phyloP scores from a whole-genome alignment of 2,113 vertebrate genomes.

The Galeopterus variegatus region DNA sequence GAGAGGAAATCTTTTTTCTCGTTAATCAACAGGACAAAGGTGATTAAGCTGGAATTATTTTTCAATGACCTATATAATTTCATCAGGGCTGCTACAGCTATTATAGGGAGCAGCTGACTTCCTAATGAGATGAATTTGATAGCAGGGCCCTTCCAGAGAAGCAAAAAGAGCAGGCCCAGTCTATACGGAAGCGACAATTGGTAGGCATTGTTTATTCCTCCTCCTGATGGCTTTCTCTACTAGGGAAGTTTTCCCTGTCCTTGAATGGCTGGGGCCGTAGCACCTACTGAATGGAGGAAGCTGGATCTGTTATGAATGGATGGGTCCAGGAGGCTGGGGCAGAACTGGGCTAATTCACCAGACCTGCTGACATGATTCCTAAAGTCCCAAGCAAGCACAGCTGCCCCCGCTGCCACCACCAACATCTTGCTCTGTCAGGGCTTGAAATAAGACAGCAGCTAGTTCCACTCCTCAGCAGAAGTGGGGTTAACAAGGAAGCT shows the following conservation, averaged over 20 bases:
- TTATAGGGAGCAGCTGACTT: constrained; percentile 74
- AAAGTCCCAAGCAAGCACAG: constrained; percentile 36
- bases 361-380: neutral
- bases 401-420: neutral
- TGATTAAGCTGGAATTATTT: constrained; percentile 89
- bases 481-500: constrained; percentile 60
- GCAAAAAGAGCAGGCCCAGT: neutral
- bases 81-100: constrained; percentile 69
- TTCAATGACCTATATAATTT: constrained; percentile 89
- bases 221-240: neutral
- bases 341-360: constrained; percentile 24
- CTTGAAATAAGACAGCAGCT: constrained; percentile 43
- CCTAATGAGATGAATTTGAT: constrained; percentile 65
- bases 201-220: neutral
- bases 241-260: neutral
- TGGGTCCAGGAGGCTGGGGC: neutral
- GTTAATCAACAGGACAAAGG: constrained; percentile 85
- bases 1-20: constrained; percentile 70
- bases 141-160: constrained; percentile 48
- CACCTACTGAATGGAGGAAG: neutral
- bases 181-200: neutral
- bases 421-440: neutral
- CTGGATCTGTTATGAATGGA: neutral
- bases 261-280: neutral
- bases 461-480: constrained; percentile 5